A percentile compares a stretch with the other conserved stretches of the same genome.
Evolutionary conservation across 1,140 invertebrate species (phyloP).

Genomic region (Bombus terrestris): DNA sequence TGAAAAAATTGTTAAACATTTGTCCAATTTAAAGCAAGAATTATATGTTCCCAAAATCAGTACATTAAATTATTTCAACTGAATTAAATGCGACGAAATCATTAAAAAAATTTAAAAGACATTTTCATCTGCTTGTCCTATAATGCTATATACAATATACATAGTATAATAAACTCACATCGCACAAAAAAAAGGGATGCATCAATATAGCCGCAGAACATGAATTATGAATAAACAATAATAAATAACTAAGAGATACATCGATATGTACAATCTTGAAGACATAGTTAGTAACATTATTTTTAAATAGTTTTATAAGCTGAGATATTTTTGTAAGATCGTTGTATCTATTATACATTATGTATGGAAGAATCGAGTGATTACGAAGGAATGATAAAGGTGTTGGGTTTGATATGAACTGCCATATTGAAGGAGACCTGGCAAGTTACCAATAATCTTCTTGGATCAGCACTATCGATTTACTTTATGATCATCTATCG

Average conservation of each 20-base stretch:
- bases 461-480: slow-evolving; percentile 65
- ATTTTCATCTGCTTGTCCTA: not conserved
- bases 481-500: slow-evolving; percentile 31
- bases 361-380: slow-evolving; percentile 60
- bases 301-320: not conserved
- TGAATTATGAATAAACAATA: too few relatives aligned
- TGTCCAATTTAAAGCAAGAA: too few relatives aligned
- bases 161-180: not conserved
- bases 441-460: slow-evolving; percentile 71
- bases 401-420: slow-evolving; percentile 38
- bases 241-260: too few relatives aligned
- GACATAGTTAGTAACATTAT: not conserved
- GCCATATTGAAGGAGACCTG: slow-evolving; percentile 66
- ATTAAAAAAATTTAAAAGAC: not conserved
- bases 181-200: not conserved
- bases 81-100: not conserved
- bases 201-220: too few relatives aligned
- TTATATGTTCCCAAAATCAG: not conserved
- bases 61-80: not conserved
- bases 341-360: slow-evolving; percentile 59
- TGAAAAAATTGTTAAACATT: too few relatives aligned
- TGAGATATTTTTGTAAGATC: slow-evolving; percentile 16
- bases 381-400: slow-evolving; percentile 55
- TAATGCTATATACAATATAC: not conserved
- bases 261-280: not conserved